Conservation (phyloP, 2,888 invertebrate genomes). For the Dinocampus coccinellae region DNA sequence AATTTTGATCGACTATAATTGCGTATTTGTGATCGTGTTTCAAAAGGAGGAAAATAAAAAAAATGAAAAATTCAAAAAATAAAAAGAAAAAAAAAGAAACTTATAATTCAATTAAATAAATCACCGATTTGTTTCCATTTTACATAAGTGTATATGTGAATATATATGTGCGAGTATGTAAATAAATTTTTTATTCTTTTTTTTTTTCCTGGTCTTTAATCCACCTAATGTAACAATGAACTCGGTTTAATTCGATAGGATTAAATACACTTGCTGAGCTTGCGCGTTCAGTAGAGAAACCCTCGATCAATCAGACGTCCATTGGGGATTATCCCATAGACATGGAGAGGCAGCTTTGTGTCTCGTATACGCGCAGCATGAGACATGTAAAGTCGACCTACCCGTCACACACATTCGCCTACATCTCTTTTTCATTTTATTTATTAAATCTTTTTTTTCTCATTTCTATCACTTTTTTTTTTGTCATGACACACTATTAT, state of each 20-base stretch:
- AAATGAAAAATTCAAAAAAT: no score
- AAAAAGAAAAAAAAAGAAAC: neutral
- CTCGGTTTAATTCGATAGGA: neutral
- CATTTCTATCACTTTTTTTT: neutral
- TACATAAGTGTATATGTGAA: neutral
- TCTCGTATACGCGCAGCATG: neutral
- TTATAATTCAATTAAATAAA: neutral
- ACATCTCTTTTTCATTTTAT: neutral
- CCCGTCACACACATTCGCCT: neutral
- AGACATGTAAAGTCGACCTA: neutral
- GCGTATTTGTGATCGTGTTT: neutral
- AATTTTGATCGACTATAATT: neutral
- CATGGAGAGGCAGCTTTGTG: slow-evolving; percentile 1
- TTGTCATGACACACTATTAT: neutral
- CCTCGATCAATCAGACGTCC: slow-evolving; percentile 5
- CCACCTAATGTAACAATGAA: neutral
- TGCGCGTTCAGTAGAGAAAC: neutral
- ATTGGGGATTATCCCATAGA: neutral
- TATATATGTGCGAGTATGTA: neutral
- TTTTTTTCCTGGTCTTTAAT: no score
- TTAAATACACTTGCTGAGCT: slow-evolving; percentile 1
- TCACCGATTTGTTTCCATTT: neutral
- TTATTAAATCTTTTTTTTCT: neutral
- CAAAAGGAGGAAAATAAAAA: neutral
- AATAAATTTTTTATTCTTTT: neutral